Conservation (phyloP, 2,797 vertebrate species). For the Hoplostethus atlanticus region DNA sequence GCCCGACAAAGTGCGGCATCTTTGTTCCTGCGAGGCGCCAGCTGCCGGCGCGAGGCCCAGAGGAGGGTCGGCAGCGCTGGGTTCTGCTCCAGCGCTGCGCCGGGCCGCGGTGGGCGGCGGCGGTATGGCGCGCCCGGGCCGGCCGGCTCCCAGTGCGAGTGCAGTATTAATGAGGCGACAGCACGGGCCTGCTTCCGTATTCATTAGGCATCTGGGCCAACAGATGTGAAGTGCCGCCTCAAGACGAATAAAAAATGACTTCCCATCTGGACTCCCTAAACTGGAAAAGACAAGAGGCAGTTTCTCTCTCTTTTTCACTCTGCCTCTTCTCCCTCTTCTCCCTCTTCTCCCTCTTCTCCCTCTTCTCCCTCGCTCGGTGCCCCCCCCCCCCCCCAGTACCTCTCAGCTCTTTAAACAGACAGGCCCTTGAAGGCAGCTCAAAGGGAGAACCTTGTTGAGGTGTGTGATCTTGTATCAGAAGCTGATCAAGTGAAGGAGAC, state of each 20-base stretch:
- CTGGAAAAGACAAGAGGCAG: constrained; percentile 83
- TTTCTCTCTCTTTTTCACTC: constrained; percentile 40
- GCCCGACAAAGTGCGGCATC: constrained; percentile 78
- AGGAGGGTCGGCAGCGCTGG: constrained; percentile 65
- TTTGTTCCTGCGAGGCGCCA: constrained; percentile 81
- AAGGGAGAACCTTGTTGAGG: constrained; percentile 38
- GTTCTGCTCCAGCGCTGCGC: constrained; percentile 76
- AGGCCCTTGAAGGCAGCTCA: constrained; percentile 38
- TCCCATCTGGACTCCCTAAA: constrained; percentile 86
- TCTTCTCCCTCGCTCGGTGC: not conserved
- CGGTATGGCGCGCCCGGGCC: constrained; percentile 66
- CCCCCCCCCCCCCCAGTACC: not conserved
- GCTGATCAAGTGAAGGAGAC: constrained; percentile 40
- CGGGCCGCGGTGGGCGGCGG: constrained; percentile 64
- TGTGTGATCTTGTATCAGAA: constrained; percentile 57
- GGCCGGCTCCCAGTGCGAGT: constrained; percentile 72
- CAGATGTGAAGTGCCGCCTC: constrained; percentile 88
- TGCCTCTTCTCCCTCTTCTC: not conserved
- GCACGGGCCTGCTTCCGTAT: constrained; percentile 83
- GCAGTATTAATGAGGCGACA: constrained; percentile 87
- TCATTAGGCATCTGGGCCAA: constrained; percentile 87
- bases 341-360: constrained; percentile 14
- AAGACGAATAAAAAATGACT: constrained; percentile 88
- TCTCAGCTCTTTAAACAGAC: constrained; percentile 18
- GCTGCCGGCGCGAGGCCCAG: constrained; percentile 69